Percentiles rank a stretch among this genome's conserved stretches.
Evolutionary conservation across 1,140 invertebrate species (phyloP).

Genomic region (Harpegnathos saltator): DNA sequence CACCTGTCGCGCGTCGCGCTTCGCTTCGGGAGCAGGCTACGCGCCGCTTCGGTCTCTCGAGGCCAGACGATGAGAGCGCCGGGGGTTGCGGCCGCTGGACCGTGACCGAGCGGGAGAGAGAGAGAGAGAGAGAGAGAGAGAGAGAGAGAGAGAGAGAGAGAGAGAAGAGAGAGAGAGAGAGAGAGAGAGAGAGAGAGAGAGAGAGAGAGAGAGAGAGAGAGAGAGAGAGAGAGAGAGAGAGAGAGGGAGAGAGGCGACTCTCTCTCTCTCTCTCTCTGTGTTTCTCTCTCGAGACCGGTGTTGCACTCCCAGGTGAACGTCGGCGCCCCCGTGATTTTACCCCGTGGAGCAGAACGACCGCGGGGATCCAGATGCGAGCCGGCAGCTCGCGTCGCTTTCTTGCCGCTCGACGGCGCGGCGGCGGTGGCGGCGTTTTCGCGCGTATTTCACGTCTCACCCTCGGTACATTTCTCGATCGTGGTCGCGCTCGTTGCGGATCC

Average conservation of each 20-base stretch:
- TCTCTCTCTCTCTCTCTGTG: too few relatives aligned
- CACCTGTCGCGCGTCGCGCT: constrained; percentile 80
- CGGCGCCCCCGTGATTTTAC: constrained; percentile 46
- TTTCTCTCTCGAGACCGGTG: constrained; percentile 17
- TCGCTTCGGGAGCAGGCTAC: constrained; percentile 58
- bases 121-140: too few relatives aligned
- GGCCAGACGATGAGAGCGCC: constrained; percentile 38
- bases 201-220: too few relatives aligned
- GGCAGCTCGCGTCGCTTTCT: not conserved
- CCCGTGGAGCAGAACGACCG: constrained; percentile 46
- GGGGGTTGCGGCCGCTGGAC: constrained; percentile 79
- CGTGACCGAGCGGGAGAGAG: too few relatives aligned
- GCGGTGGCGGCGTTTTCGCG: too few relatives aligned
- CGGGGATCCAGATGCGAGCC: constrained; percentile 24
- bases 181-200: too few relatives aligned
- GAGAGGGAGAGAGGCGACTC: too few relatives aligned
- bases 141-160: too few relatives aligned
- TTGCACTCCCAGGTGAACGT: constrained; percentile 75
- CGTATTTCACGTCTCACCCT: not conserved
- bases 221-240: too few relatives aligned
- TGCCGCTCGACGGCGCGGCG: too few relatives aligned
- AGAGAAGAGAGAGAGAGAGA: too few relatives aligned
- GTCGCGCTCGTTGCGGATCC: too few relatives aligned
- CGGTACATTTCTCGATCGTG: not conserved
- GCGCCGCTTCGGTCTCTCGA: constrained; percentile 47